phyloP scores from a whole-genome alignment of 2,113 vertebrate genomes.

The Anarhynchus alexandrinus region DNA sequence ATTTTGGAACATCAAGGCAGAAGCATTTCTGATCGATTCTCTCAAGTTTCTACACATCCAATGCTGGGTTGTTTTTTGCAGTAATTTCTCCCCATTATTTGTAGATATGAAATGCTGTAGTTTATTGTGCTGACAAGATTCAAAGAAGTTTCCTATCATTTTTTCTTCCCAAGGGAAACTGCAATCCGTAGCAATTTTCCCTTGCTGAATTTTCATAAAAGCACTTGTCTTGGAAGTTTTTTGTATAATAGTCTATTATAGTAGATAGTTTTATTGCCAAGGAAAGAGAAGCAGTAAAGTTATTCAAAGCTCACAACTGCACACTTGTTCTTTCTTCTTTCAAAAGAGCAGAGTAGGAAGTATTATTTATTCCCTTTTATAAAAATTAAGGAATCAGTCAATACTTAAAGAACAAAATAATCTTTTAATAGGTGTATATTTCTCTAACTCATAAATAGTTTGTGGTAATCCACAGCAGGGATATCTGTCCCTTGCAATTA shows the following conservation, averaged over 20 bases:
- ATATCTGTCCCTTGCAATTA: background rate
- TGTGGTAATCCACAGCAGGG: background rate
- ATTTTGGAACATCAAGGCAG: background rate
- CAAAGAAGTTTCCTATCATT: background rate
- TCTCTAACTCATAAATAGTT: background rate
- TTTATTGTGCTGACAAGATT: constrained; percentile 16
- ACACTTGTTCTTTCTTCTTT: background rate
- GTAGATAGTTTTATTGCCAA: background rate
- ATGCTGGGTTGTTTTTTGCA: background rate
- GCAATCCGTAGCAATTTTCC: background rate
- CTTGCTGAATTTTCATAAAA: constrained; percentile 39
- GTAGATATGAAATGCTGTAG: background rate
- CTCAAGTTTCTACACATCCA: constrained; percentile 10
- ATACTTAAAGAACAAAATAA: background rate
- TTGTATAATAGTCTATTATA: background rate
- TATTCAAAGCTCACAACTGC: background rate
- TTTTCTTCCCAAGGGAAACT: constrained; percentile 26
- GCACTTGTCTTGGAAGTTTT: background rate
- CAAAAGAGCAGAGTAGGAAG: background rate
- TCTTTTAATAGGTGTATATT: background rate
- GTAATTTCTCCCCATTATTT: constrained; percentile 34
- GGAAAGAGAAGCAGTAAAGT: background rate
- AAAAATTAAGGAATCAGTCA: background rate
- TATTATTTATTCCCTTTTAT: background rate
- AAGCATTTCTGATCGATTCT: constrained; percentile 11